A percentile compares a stretch with the other conserved stretches of the same genome.
These are phyloP conservation scores for Lepidochitona cinerea DNA, from an alignment of 2,888 invertebrate species.

Conservation along the genomic window DNA sequence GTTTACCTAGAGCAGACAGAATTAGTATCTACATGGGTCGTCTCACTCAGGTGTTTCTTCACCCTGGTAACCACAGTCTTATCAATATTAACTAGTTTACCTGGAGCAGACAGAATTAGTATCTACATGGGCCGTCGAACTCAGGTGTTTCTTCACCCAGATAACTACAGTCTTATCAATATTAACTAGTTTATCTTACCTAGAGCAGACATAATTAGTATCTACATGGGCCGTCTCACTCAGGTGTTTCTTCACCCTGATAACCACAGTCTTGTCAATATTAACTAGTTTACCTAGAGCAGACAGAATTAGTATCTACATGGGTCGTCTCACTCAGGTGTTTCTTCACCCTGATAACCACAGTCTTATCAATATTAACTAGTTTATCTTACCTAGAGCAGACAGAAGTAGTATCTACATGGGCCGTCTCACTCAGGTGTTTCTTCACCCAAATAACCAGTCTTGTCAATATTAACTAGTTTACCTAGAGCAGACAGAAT, in stretches of 20 bases:
- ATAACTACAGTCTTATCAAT: slow-evolving; percentile 51
- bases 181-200: slow-evolving; percentile 10
- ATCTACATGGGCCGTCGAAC: slow-evolving; percentile 24
- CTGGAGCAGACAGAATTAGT: slow-evolving; percentile 18
- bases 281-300: slow-evolving; percentile 16
- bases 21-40: slow-evolving; percentile 10
- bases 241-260: slow-evolving; percentile 59
- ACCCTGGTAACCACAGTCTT: slow-evolving; percentile 56
- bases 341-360: slow-evolving; percentile 60
- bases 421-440: slow-evolving; percentile 44
- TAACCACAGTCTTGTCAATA: slow-evolving; percentile 50
- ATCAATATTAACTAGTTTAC: slow-evolving; percentile 29
- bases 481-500: slow-evolving; percentile 23
- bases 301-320: slow-evolving; percentile 14
- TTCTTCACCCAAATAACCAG: slow-evolving; percentile 62
- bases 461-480: neutral
- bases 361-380: slow-evolving; percentile 33
- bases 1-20: slow-evolving; percentile 23
- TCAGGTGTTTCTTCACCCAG: slow-evolving; percentile 58
- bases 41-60: slow-evolving; percentile 52
- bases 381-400: slow-evolving; percentile 16
- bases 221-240: slow-evolving; percentile 25
- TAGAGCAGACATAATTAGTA: slow-evolving; percentile 18
- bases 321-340: slow-evolving; percentile 44
- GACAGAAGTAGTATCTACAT: slow-evolving; percentile 13